phyloP scores from a whole-genome alignment of 2,888 invertebrate genomes.

The Trichacis sp. region DNA sequence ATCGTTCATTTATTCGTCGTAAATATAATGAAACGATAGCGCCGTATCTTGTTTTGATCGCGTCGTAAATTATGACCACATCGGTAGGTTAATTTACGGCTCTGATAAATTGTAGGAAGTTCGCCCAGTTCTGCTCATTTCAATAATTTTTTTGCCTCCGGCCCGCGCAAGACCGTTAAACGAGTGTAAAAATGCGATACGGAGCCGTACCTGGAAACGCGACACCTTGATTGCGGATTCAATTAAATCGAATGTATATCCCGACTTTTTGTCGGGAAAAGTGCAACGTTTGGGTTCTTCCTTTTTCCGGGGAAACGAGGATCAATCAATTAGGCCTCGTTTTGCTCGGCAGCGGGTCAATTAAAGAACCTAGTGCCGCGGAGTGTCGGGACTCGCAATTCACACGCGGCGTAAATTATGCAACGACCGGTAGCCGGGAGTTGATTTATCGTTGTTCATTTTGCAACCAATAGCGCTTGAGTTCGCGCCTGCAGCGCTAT shows the following conservation, averaged over 20 bases:
- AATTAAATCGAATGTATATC: not conserved
- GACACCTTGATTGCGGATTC: not conserved
- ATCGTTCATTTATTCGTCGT: not conserved
- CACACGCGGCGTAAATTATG: conserved; percentile 38
- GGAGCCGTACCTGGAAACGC: not conserved
- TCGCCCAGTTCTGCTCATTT: conserved; percentile 1
- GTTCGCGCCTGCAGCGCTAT: too few species aligned
- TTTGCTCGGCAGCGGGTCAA: conserved; percentile 21
- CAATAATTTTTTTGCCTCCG: not conserved
- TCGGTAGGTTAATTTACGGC: not conserved
- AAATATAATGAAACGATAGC: not conserved
- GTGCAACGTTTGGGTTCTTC: too few species aligned
- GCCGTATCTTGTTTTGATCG: not conserved
- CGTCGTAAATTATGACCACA: not conserved
- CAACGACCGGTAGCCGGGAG: conserved; percentile 38
- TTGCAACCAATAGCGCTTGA: conserved; percentile 29
- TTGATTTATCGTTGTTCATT: conserved; percentile 43
- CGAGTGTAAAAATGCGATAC: not conserved
- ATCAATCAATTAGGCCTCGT: conserved; percentile 31
- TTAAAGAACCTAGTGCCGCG: conserved; percentile 26
- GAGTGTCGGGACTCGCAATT: conserved; percentile 21
- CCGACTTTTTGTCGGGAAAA: too few species aligned
- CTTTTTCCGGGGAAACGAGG: conserved; percentile 16
- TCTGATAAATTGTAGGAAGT: conserved; percentile 1
- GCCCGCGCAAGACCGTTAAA: not conserved